These are phyloP conservation scores for Seira musarum DNA, from an alignment of 2,888 invertebrate genomes.

Conservation along the genomic window DNA sequence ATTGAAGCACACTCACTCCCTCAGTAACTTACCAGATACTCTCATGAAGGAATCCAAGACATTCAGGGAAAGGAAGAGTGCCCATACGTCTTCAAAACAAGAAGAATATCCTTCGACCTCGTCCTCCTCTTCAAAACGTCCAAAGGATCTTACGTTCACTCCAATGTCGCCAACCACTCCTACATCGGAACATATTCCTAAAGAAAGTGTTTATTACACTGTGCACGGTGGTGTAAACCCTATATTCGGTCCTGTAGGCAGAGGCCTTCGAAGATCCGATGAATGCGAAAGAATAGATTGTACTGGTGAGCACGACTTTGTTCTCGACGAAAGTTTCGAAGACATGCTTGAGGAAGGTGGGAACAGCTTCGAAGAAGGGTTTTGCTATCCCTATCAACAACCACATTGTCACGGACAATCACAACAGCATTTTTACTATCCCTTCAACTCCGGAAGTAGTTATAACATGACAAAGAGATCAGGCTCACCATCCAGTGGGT, in stretches of 20 bases:
- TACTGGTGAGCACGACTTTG: constrained; percentile 43
- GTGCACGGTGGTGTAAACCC: constrained; percentile 49
- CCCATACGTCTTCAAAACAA: background rate
- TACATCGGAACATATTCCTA: constrained; percentile 7
- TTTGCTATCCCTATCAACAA: constrained; percentile 26
- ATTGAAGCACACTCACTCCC: constrained; percentile 65
- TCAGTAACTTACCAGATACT: constrained; percentile 61
- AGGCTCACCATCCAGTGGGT: constrained; percentile 62
- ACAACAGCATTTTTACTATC: constrained; percentile 30
- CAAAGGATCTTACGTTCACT: constrained; percentile 28
- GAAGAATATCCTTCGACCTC: background rate
- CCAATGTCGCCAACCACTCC: constrained; percentile 21
- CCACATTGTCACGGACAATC: constrained; percentile 15
- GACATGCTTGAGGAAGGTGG: constrained; percentile 52
- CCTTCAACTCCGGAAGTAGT: constrained; percentile 40
- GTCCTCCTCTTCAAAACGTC: constrained; percentile 6
- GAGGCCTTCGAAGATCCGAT: constrained; percentile 21
- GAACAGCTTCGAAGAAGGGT: constrained; percentile 42
- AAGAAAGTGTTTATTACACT: constrained; percentile 55
- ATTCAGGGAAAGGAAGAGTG: constrained; percentile 11
- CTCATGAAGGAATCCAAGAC: constrained; percentile 51
- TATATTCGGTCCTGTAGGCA: background rate
- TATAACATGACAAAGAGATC: constrained; percentile 54
- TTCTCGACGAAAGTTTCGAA: constrained; percentile 51
- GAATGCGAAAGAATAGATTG: constrained; percentile 31